phyloP scores from a whole-genome alignment of 2,797 vertebrate genomes.

The Bufotes viridis region DNA sequence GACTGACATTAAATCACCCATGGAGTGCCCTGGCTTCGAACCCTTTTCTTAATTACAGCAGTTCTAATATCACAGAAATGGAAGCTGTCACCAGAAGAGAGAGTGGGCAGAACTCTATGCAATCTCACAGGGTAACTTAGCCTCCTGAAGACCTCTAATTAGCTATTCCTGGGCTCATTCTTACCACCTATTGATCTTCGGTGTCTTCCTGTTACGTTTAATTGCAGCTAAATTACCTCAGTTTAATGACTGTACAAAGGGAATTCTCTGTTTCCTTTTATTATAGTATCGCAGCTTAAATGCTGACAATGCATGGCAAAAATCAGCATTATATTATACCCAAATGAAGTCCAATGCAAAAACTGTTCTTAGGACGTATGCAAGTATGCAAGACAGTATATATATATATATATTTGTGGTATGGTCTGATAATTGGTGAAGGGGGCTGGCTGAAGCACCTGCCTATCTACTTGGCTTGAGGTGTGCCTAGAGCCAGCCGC shows the following conservation, averaged over 20 bases:
- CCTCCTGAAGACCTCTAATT: conserved; percentile 57
- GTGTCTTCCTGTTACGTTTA: conserved; percentile 59
- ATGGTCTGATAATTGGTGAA: too few species aligned
- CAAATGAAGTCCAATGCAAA: neutral
- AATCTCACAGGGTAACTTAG: conserved; percentile 50
- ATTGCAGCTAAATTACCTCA: conserved; percentile 61
- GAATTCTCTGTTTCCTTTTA: conserved; percentile 55
- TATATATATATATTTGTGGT: neutral
- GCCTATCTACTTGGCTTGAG: too few species aligned
- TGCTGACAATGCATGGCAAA: conserved; percentile 7
- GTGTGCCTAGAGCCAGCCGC: too few species aligned
- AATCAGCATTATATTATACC: neutral
- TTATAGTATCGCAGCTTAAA: conserved; percentile 40
- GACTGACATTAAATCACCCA: conserved; percentile 40
- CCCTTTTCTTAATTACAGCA: conserved; percentile 51
- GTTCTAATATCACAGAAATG: conserved; percentile 47
- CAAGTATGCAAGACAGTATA: neutral
- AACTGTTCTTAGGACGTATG: too few species aligned
- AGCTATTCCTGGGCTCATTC: conserved; percentile 52
- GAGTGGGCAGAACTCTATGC: conserved; percentile 30
- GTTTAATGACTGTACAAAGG: conserved; percentile 57
- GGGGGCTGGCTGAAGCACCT: neutral
- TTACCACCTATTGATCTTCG: conserved; percentile 60
- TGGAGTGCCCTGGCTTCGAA: conserved; percentile 29
- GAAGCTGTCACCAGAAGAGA: conserved; percentile 46